Base-by-base conservation (phyloP, 2,888 invertebrate species). In the Dromius quadrimaculatus region DNA sequence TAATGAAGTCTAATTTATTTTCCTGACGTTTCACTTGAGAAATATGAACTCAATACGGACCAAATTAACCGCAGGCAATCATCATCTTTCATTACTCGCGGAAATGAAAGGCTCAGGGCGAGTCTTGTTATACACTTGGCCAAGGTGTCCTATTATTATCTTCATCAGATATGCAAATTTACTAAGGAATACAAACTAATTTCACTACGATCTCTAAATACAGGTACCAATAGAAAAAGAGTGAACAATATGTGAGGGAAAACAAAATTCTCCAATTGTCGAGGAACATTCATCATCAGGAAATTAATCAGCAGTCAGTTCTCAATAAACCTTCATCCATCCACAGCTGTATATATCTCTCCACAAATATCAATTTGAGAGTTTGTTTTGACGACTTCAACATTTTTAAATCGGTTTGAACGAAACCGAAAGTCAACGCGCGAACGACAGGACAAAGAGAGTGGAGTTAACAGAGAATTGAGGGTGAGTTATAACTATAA, bases 1-100 rank as follows among this genome's bases (percentile, higher is more conserved):
- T 70, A 70, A 70, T 70, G 70, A 70, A 70, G 62, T 70, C 70
- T 70, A 70, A 61, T 62, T 70, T 70, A 68, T 68, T 68, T 68
- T 59, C 54, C 68, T 68, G 68, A 68, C 68, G 59, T 68, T 68
- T 68, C 59, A 62, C 70, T 70, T 70, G 70, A 70, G 62, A 69
- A 45, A 62, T 70, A 70, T 62, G 50, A 38, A 62, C 61, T 70
- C 70, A 70, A 70, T 70, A 62, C 62, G 20, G 47, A 36, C 45
- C 62, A 70, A 70, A 70, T 70, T 70, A 70, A 61, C 70, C 62
- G 62, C 70, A 45, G 43, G 50, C 70, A 61, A 70, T 70, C 70
- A 43, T 61, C 66, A 68, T 59, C 68, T 68, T 68, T 68, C 68
- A 68, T 68, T 59, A 68, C 50, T 45, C 43, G 50, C 36, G 50